Evolutionary conservation across 2,797 vertebrate genomes (phyloP).

Genomic region (Hyperoplus immaculatus): DNA sequence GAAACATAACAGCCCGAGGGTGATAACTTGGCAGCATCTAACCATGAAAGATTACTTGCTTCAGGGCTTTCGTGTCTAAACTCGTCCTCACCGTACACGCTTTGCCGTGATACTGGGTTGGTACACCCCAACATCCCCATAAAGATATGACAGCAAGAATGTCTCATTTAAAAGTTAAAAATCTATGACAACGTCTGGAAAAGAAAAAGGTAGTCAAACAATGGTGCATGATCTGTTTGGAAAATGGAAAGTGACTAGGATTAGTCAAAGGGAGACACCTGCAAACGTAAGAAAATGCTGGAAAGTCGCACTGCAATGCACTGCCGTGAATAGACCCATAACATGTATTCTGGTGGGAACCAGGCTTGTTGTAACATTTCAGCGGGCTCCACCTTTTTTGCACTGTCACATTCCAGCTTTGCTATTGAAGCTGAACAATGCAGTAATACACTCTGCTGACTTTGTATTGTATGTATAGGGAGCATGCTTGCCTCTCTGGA

Average conservation of each 20-base stretch:
- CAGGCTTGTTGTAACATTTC: slow-evolving; percentile 35
- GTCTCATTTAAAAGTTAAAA: background rate
- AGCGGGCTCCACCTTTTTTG: slow-evolving; percentile 2
- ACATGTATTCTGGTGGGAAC: slow-evolving; percentile 29
- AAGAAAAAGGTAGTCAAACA: background rate
- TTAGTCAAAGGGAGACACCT: slow-evolving; percentile 5
- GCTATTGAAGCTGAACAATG: slow-evolving; percentile 68
- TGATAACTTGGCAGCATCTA: background rate
- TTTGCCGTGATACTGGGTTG: too few relatives aligned
- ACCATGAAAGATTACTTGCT: background rate
- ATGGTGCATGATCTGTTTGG: background rate
- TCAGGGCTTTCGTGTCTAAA: background rate
- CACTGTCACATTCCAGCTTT: slow-evolving; percentile 68
- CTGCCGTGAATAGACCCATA: slow-evolving; percentile 27
- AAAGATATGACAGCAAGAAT: background rate
- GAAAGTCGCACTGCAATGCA: slow-evolving; percentile 6
- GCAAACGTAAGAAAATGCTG: slow-evolving; percentile 25
- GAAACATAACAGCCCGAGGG: background rate
- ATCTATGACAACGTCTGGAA: too few relatives aligned
- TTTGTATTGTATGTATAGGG: slow-evolving; percentile 16
- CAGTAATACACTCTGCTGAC: slow-evolving; percentile 63
- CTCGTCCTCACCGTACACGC: too few relatives aligned
- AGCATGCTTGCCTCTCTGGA: background rate
- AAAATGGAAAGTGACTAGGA: background rate
- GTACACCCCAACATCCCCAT: slow-evolving; percentile 4